phyloP scores from a whole-genome alignment of 2,888 invertebrate genomes.

The Leucophenga montana region DNA sequence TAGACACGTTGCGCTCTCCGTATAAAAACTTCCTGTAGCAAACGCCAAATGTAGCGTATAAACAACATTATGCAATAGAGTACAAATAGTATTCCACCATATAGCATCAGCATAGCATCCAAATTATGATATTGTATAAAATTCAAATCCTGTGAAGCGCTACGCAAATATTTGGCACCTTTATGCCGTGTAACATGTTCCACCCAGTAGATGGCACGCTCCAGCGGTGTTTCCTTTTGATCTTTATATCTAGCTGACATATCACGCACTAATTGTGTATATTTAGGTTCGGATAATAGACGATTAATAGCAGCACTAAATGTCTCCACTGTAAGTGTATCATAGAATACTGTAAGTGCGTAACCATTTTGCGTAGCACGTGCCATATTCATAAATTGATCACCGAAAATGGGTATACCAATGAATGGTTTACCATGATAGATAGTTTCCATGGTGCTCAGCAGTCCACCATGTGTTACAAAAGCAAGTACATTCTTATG shows the following conservation, averaged over 20 bases:
- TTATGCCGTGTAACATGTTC: conserved; percentile 65
- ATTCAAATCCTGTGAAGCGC: conserved; percentile 65
- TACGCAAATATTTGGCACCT: conserved; percentile 67
- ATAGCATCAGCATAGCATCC: conserved; percentile 51
- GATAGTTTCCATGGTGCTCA: conserved; percentile 74
- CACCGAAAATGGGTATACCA: conserved; percentile 75
- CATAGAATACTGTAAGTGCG: conserved; percentile 68
- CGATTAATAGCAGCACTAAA: conserved; percentile 58
- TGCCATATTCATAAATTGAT: conserved; percentile 75
- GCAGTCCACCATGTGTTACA: conserved; percentile 74
- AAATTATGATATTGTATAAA: conserved; percentile 69
- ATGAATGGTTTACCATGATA: conserved; percentile 74
- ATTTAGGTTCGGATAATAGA: conserved; percentile 51
- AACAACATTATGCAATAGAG: conserved; percentile 36
- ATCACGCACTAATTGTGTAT: conserved; percentile 46
- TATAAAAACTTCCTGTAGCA: not conserved
- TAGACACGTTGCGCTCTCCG: not conserved
- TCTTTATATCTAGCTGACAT: conserved; percentile 66
- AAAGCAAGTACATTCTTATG: conserved; percentile 74
- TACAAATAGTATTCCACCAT: conserved; percentile 51
- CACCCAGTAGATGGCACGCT: conserved; percentile 64
- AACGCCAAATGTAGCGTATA: not conserved
- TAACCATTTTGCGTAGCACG: conserved; percentile 72
- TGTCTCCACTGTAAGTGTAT: conserved; percentile 62
- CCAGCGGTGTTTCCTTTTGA: conserved; percentile 63